Conservation (phyloP, 2,888 invertebrate species). For the Amphipoea oculea region DNA sequence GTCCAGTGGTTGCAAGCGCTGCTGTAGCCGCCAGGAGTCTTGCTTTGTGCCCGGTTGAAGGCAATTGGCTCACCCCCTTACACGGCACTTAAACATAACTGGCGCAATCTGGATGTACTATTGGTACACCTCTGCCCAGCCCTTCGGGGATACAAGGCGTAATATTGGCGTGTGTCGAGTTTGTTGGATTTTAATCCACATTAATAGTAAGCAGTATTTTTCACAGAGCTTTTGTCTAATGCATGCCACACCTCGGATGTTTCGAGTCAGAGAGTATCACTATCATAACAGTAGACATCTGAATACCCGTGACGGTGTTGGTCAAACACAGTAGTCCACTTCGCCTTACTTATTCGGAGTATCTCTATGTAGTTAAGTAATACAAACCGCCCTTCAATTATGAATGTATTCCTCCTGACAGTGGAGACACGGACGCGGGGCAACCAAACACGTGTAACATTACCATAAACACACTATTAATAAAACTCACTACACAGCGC, state of each 20-base stretch:
- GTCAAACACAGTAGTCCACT: background rate
- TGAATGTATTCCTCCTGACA: constrained; percentile 26
- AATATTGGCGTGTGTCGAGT: too few relatives aligned
- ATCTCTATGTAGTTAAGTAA: background rate
- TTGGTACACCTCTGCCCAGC: background rate
- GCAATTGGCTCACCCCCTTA: background rate
- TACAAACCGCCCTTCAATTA: constrained; percentile 8
- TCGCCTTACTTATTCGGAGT: background rate
- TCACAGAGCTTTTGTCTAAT: background rate
- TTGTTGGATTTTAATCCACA: background rate
- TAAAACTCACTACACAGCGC: constrained; percentile 32
- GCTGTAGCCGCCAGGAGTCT: background rate
- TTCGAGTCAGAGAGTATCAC: background rate
- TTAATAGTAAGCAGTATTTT: background rate
- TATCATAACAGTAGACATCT: background rate
- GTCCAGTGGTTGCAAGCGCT: background rate
- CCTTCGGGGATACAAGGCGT: background rate
- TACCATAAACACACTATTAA: constrained; percentile 57
- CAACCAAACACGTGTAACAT: constrained; percentile 33
- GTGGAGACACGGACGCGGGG: background rate
- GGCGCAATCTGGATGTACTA: too few relatives aligned
- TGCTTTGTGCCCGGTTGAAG: too few relatives aligned
- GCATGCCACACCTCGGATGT: background rate
- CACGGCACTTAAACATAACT: too few relatives aligned
- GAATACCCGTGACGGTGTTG: background rate